Evolutionary conservation across 2,888 invertebrate genomes (phyloP), one percentile per base, ranked within the genome.

Genomic region (Limenitis camilla): DNA sequence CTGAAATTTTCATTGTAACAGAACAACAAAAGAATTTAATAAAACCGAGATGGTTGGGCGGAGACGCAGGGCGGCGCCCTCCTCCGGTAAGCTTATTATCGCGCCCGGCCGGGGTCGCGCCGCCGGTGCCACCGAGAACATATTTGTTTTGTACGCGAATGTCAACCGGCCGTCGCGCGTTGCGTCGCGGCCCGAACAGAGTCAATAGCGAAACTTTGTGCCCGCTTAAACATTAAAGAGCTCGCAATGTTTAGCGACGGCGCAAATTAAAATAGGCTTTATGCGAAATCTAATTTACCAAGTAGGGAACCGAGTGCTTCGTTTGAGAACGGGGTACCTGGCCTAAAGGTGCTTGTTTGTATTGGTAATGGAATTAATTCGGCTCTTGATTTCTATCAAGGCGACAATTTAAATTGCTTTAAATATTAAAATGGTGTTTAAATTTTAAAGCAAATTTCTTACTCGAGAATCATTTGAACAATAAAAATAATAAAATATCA

Each of bases 191-290:
- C 71, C 69, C 68, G 63, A 61, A 61, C 66, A 66, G 67, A 69
- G 78, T 75, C 78, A 75, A 79, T 71, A 76, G 67, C 64, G 63
- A 67, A 72, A 73, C 76, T 74, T 76, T 75, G 75, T 69, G 72
- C 76, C 72, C 78, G 76, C 72, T 84, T 77, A 81, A 84, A 85
- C 83, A 84, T 85, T 84, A 79, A 83, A 81, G 74, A 81, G 78
- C 74, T 76, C 69, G 71, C 78, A 77, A 75, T 84, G 81, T 85
- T 83, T 84, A 82, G 77, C 76, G 76, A 78, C 74, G 78, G 74
- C 73, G 77, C 84, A 84, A 86, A 87, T 87, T 86, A 86, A 86
- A 86, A 84, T 81, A 85, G 85, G 84, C 83, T 85, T 83, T 83
- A 82, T 83, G 73, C 76, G 74, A 84, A 85, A 87, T 86, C 82